Conservation (phyloP, 2,888 invertebrate genomes). For the Microctonus brassicae region DNA sequence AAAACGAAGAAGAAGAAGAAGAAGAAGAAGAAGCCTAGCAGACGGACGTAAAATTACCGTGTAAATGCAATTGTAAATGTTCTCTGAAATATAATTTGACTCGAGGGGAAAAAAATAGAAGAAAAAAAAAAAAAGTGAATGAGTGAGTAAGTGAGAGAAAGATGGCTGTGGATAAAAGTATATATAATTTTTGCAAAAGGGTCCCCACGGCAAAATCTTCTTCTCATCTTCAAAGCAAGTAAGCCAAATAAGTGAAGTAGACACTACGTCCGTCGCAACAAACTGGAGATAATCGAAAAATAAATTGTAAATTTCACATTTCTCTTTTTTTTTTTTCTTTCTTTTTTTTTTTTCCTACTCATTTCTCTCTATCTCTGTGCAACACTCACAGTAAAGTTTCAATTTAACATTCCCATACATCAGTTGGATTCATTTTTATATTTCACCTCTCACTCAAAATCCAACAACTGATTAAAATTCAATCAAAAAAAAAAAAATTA, state of each 20-base stretch:
- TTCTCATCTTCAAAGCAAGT: constrained; percentile 24
- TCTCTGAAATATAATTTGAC: constrained; percentile 47
- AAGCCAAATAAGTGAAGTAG: constrained; percentile 21
- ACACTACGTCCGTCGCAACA: constrained; percentile 17
- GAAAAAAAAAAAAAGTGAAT: constrained; percentile 33
- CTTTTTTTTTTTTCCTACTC: neutral
- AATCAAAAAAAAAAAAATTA: neutral
- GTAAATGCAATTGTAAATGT: constrained; percentile 49
- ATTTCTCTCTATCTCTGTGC: neutral
- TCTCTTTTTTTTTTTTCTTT: neutral
- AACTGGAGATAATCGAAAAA: constrained; percentile 27
- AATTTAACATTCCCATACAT: constrained; percentile 10
- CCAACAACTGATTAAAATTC: neutral
- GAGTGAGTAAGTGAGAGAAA: neutral
- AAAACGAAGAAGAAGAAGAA: neutral
- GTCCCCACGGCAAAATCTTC: constrained; percentile 33
- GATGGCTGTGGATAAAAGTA: neutral
- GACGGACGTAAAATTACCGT: constrained; percentile 46
- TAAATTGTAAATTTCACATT: constrained; percentile 16
- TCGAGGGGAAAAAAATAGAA: constrained; percentile 16
- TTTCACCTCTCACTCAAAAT: no score
- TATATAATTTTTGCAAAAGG: constrained; percentile 32
- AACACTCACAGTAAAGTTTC: neutral
- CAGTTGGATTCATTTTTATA: neutral
- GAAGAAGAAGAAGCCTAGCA: neutral